These are phyloP conservation scores for Pemphigus obesinymphae DNA, from an alignment of 1,140 invertebrate species.

Conservation along the genomic window DNA sequence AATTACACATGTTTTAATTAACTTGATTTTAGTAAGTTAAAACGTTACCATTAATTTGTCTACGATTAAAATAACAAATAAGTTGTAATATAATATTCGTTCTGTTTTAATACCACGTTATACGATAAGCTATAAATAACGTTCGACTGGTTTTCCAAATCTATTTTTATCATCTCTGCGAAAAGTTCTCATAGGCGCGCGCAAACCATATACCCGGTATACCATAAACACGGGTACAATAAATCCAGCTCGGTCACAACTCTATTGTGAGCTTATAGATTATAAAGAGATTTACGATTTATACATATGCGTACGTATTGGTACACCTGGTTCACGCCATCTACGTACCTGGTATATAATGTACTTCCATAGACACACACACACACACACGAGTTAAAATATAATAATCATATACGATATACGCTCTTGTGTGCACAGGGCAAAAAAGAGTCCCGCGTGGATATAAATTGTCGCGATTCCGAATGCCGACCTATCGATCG, in stretches of 20 bases:
- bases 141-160: slow-evolving; percentile 21
- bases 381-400: background rate
- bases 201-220: background rate
- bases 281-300: slow-evolving; percentile 34
- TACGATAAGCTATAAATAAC: no score
- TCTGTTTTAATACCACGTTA: no score
- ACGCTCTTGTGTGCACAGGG: no score
- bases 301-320: background rate
- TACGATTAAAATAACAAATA: no score
- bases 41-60: no score
- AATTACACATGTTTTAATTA: no score
- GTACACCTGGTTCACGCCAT: background rate
- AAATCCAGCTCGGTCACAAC: slow-evolving; percentile 6
- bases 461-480: slow-evolving; percentile 21
- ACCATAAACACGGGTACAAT: background rate
- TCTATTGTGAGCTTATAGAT: slow-evolving; percentile 25
- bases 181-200: slow-evolving; percentile 4
- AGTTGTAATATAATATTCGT: no score
- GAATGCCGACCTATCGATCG: background rate
- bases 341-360: background rate
- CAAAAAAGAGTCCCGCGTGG: background rate
- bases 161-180: background rate
- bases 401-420: background rate
- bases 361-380: background rate
- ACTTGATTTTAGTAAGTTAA: no score